These are phyloP conservation scores for Neotoma lepida DNA, from an alignment of 2,113 vertebrate genomes.

Conservation along the genomic window DNA sequence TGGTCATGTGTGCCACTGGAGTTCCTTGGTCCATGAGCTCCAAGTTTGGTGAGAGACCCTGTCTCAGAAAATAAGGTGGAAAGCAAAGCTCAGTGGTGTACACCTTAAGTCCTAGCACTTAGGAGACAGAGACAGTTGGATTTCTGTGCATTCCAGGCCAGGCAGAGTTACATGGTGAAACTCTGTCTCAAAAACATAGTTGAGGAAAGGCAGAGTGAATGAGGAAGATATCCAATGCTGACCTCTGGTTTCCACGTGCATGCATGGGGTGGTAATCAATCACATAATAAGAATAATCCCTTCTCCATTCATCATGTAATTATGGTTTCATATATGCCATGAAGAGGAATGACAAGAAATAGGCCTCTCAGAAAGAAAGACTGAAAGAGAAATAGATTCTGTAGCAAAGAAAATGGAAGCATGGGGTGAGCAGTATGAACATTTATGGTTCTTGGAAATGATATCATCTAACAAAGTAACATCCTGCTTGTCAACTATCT, in stretches of 20 bases:
- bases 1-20: neutral
- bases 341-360: neutral
- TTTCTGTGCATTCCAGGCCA: neutral
- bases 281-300: neutral
- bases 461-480: neutral
- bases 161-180: neutral
- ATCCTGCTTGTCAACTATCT: neutral
- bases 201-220: neutral
- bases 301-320: neutral
- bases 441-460: neutral
- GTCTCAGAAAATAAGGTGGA: neutral
- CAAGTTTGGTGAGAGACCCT: neutral
- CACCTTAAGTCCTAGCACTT: neutral
- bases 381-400: neutral
- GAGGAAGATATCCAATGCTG: neutral
- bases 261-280: neutral
- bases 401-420: neutral
- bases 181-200: neutral
- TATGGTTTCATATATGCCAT: neutral
- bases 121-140: neutral
- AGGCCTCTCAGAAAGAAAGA: neutral
- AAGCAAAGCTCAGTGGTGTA: neutral
- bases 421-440: neutral
- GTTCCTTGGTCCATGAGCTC: neutral
- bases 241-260: neutral